Evolutionary conservation across 1,140 invertebrate species (phyloP).

Genomic region (Drusus annulatus): DNA sequence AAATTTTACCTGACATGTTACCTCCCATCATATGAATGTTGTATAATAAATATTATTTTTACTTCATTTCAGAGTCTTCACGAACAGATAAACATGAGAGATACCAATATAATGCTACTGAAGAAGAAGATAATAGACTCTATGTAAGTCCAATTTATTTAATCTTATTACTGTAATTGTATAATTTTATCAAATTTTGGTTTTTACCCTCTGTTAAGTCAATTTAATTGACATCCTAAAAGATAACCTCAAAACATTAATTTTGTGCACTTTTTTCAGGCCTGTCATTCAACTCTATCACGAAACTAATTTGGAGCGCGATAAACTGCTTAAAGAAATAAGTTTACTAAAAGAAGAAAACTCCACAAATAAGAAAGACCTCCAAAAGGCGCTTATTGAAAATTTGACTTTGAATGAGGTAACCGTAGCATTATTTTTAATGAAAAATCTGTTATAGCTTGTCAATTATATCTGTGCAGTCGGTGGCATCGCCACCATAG

Average conservation of each 20-base stretch:
- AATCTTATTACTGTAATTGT: too few relatives aligned
- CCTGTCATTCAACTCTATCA: too few relatives aligned
- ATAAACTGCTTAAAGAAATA: not conserved
- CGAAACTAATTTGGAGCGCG: not conserved
- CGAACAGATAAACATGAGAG: conserved; percentile 20
- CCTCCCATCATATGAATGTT: too few relatives aligned
- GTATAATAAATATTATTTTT: conserved; percentile 1
- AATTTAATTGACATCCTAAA: too few relatives aligned
- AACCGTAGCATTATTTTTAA: not conserved
- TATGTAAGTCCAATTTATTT: not conserved
- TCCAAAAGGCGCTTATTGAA: not conserved
- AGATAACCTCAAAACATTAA: too few relatives aligned
- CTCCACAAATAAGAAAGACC: not conserved
- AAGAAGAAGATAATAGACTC: conserved; percentile 28
- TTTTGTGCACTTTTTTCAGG: too few relatives aligned
- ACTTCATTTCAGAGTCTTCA: conserved; percentile 19
- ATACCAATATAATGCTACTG: conserved; percentile 4
- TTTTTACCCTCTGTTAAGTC: too few relatives aligned
- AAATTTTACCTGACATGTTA: too few relatives aligned
- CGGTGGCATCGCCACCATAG: too few relatives aligned
- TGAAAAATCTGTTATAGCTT: too few relatives aligned
- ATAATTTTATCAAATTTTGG: too few relatives aligned
- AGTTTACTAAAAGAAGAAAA: not conserved
- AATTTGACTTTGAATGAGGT: conserved; percentile 3
- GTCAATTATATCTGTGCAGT: too few relatives aligned